These are phyloP conservation scores for Seira musarum DNA, from an alignment of 2,888 invertebrate genomes.

Conservation along the genomic window DNA sequence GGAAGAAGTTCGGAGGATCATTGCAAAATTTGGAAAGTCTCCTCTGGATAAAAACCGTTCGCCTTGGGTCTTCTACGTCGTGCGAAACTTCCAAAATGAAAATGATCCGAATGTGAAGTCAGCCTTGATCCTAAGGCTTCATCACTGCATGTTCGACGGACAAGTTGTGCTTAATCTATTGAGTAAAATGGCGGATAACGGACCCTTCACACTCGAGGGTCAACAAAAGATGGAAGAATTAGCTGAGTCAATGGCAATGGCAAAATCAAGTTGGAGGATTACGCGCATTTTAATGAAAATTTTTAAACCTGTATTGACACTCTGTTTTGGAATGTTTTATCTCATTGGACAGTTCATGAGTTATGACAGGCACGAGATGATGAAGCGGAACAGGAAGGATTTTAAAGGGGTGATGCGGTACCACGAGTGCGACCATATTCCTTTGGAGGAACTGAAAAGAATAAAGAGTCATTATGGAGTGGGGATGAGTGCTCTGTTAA, in stretches of 20 bases:
- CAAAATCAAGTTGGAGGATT: neutral
- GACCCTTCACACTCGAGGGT: constrained; percentile 16
- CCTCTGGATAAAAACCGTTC: constrained; percentile 18
- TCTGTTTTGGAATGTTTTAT: no score
- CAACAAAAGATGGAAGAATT: no score
- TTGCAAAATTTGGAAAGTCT: constrained; percentile 20
- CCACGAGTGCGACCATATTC: constrained; percentile 29
- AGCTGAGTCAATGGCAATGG: no score
- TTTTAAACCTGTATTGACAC: neutral
- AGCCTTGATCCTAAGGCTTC: constrained; percentile 27
- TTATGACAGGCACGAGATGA: constrained; percentile 31
- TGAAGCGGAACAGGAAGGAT: neutral
- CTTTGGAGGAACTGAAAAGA: constrained; percentile 32
- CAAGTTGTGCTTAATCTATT: constrained; percentile 24
- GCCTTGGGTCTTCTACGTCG: constrained; percentile 41
- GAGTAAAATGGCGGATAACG: constrained; percentile 34
- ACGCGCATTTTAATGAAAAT: neutral
- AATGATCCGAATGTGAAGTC: constrained; percentile 32
- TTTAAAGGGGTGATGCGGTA: constrained; percentile 35
- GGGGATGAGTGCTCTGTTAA: constrained; percentile 9
- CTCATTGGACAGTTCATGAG: constrained; percentile 34
- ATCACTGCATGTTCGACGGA: constrained; percentile 52
- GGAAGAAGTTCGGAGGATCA: neutral
- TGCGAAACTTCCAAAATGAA: constrained; percentile 33
- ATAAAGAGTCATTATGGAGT: constrained; percentile 38